Evolutionary conservation across 2,113 vertebrate genomes (phyloP), one percentile per base, ranked within the genome.

Genomic region (Onychorhynchus coronatus): DNA sequence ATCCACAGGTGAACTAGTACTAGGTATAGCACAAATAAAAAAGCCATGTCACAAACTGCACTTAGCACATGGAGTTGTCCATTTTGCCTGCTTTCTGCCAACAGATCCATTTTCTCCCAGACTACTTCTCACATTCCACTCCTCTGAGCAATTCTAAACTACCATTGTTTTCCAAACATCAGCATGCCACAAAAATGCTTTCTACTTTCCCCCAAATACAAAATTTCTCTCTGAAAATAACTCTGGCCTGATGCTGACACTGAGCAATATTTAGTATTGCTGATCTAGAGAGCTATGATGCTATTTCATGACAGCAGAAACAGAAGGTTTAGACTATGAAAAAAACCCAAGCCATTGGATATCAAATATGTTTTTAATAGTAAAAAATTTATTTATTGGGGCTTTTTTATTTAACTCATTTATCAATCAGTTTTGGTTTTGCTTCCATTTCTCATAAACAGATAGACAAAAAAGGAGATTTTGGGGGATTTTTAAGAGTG

Each of bases 101-200:
- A 66, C 41, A 97, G 92, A 94, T 44, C 96, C 92, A 95, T 96
- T 96, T 96, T 93, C 93, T 81, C 88, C 68, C 68, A 2, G 76
- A 94, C 85, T 95, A 9, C 61, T 97, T 93, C 27, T 94, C 65
- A 86, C 92, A 95, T 97, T 97, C 95, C 95, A 93, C 61, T 84
- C 56, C 72, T 92, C 95, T 93, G 93, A 96, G 83, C 61, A 93
- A 91, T 91, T 95, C 85, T 94, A 97, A 97, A 96, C 90, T 94
- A 95, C 63, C 79, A 86, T 74, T 96, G 93, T 95, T 96, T 96
- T 91, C 53, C 91, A 90, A 96, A 95, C 92, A 92, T 78, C 61
- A 87, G 70, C 85, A 78, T 68, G 79, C 96, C 96, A 96, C 94
- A 97, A 95, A 91, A 94, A 96, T 96, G 93, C 86, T 96, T 86